A percentile compares a stretch with the other conserved stretches of the same genome.
Evolutionary conservation across 2,113 vertebrate species (phyloP).

Genomic region (Spermophilus dauricus): DNA sequence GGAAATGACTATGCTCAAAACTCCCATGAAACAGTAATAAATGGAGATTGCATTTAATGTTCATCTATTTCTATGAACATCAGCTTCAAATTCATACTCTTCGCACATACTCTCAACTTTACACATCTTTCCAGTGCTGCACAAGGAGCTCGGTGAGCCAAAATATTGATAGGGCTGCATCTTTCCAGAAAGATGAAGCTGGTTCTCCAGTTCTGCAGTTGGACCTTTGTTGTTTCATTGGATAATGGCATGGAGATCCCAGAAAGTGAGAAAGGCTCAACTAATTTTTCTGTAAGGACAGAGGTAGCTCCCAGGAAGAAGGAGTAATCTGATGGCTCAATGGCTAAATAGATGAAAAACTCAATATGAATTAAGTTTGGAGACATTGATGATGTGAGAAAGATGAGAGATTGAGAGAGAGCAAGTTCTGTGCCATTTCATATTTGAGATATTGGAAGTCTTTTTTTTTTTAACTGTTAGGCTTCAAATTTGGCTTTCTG

Average conservation of each 20-base stretch:
- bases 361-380: not conserved
- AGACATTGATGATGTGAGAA: not conserved
- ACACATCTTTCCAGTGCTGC: not conserved
- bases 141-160: not conserved
- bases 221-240: not conserved
- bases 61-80: not conserved
- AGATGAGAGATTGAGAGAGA: not conserved
- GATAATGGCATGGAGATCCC: not conserved
- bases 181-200: not conserved
- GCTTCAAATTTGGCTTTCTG: not conserved
- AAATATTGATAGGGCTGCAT: not conserved
- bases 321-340: not conserved
- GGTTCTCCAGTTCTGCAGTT: not conserved
- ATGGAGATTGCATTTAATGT: not conserved
- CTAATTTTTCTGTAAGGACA: not conserved
- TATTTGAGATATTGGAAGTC: not conserved
- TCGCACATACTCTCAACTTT: not conserved
- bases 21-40: constrained; percentile 9
- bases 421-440: not conserved
- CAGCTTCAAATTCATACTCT: not conserved
- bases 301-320: not conserved
- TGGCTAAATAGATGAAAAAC: not conserved
- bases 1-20: not conserved
- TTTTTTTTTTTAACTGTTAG: not conserved
- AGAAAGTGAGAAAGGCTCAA: not conserved